These are phyloP conservation scores for Tapirus terrestris DNA, from an alignment of 2,113 vertebrate genomes.

Conservation along the genomic window DNA sequence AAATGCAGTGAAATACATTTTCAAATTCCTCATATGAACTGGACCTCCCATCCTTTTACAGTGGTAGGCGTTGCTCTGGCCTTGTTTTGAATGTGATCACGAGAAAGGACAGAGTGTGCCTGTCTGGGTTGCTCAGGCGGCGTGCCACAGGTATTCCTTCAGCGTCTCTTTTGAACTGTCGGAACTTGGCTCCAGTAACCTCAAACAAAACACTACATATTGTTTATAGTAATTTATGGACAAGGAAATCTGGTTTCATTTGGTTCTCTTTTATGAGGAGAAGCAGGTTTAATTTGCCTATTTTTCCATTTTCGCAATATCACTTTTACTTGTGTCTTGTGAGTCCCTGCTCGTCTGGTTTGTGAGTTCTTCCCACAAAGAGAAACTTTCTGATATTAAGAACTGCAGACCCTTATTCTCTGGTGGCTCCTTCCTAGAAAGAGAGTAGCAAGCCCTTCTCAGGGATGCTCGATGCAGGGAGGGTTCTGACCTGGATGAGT, in stretches of 20 bases:
- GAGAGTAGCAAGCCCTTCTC: neutral
- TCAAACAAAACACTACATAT: slow-evolving; percentile 47
- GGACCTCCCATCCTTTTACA: neutral
- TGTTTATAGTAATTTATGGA: slow-evolving; percentile 66
- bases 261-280: neutral
- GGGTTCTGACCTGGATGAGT: neutral
- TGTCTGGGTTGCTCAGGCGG: neutral
- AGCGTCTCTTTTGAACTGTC: slow-evolving; percentile 55
- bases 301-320: neutral
- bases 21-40: neutral
- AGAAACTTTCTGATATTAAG: neutral
- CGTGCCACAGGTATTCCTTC: neutral
- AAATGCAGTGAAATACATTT: neutral
- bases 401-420: neutral
- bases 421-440: neutral
- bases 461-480: neutral
- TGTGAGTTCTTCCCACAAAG: neutral
- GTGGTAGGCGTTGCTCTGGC: neutral
- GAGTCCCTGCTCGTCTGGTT: neutral
- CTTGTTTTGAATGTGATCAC: slow-evolving; percentile 15
- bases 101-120: slow-evolving; percentile 66
- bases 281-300: slow-evolving; percentile 1
- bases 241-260: slow-evolving; percentile 62
- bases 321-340: neutral
- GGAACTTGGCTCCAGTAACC: slow-evolving; percentile 58